Evolutionary conservation across 2,888 invertebrate genomes (phyloP), one percentile per base, ranked within the genome.

Genomic region (Pollenia griseotomentosa): DNA sequence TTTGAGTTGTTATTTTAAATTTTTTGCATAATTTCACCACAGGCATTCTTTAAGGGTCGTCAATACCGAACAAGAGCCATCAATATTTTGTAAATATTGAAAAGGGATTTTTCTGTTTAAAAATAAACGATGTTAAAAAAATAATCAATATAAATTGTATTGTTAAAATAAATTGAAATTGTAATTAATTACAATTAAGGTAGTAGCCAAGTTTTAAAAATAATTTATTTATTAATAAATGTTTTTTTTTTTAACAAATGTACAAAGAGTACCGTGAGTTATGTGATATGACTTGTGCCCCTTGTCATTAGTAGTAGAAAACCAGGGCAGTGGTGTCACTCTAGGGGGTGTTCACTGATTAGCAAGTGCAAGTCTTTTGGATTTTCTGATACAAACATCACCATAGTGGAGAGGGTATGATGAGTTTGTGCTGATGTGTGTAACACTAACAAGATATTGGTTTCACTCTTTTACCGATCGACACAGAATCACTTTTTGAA

Each of bases 181-280:
- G 75, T 83, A 87, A 87, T 87, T 84, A 87, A 87, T 87, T 87
- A 81, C 81, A 84, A 84, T 87, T 87, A 87, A 74, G 73, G 16
- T 68, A 68, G 65, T 53, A 53, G 40, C 40, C 51, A 44, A n/a
- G 66, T 19, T 8, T 12, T 63, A 51, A 51, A 16, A 44, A 46
- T 48, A 23, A 57, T 57, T 19, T 16, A 12, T 48, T 40, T 68
- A 5, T 40, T 51, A 40, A 53, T 51, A 10, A 2, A 33, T 23
- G 7, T n/a, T 5, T 51, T 23, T 16, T 53, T 65, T n/a, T 65
- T 42, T 12, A 19, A 19, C 40, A 73, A 57, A 23, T 66, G 14
- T 16, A 7, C 2, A 51, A 7, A 46, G 14, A 10, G 11, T 16
- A 12, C 33, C 33, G 10, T 40, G 33, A 11, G 19, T 46, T 12